Base-by-base conservation (phyloP, 1,140 invertebrate genomes). In the Nasonia giraulti region DNA sequence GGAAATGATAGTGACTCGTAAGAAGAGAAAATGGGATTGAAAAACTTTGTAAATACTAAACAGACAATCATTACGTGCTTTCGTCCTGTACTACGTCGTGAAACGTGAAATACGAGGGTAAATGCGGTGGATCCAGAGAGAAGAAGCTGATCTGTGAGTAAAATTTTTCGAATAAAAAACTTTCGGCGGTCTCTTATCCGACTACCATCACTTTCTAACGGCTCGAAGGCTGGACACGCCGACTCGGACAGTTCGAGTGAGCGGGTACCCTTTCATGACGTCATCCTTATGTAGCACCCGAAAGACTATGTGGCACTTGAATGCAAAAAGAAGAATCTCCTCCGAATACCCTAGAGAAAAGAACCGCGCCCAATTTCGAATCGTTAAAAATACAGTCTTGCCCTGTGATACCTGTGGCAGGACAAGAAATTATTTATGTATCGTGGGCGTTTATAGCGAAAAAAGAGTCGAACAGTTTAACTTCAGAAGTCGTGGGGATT, bases 111-210 rank as follows among this genome's bases (percentile, higher is more conserved):
- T 27, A 40, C 37, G 73, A 40, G 37, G 14, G 73, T 7, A 75
- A 0, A 69, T 31, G 12, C 68, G 10, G 27, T 27, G 14, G 31
- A 71, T 27, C 23, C 5, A 50, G n/a, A 23, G n/a, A 23, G 47
- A 50, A 77, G 40, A 12, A 47, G 44, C 75, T 23, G 44, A 77
- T 77, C 44, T 77, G 75, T 50, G 37, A 77, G 75, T 77, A 50
- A 77, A 77, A 77, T 77, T 77, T 31, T 17, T 47, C 40, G 23
- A 77, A 77, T 77, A 77, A 77, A 77, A 77, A 77, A 77, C 75
- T 77, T 77, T 77, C 8, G 44, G 40, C 44, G 44, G 55, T 62
- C 75, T 77, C 75, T 50, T 40, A n/a, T 47, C 11, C n/a, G 17
- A 37, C 50, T 20, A n/a, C 44, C 5, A 50, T 47, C 75, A 50